Percentiles rank a stretch among this genome's conserved stretches.
phyloP scores from a whole-genome alignment of 2,797 vertebrate species.

The Semotilus atromaculatus region DNA sequence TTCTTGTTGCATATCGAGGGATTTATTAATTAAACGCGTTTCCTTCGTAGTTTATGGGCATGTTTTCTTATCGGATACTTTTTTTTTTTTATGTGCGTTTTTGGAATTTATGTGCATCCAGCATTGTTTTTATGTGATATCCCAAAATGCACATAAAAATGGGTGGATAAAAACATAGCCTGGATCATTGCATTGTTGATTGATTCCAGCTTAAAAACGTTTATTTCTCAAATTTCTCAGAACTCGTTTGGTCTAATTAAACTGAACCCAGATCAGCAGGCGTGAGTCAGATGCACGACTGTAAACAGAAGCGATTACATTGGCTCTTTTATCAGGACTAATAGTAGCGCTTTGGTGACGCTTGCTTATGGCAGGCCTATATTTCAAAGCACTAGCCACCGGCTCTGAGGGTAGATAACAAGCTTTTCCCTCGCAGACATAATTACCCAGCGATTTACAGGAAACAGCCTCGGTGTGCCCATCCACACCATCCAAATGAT shows the following conservation, averaged over 20 bases:
- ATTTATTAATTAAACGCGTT: not conserved
- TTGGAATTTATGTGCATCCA: not conserved
- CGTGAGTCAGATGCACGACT: slow-evolving; percentile 53
- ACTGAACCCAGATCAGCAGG: slow-evolving; percentile 30
- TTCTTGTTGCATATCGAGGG: not conserved
- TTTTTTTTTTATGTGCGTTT: not conserved
- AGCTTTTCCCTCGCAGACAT: slow-evolving; percentile 74
- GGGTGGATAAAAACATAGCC: not conserved
- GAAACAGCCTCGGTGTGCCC: slow-evolving; percentile 67
- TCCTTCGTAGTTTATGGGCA: not conserved
- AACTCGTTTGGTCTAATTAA: not conserved
- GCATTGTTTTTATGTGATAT: not conserved
- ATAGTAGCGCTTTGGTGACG: slow-evolving; percentile 75
- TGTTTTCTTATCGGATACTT: not conserved
- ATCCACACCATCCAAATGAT: slow-evolving; percentile 58
- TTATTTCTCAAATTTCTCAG: not conserved
- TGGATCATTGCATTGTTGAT: not conserved
- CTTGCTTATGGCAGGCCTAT: slow-evolving; percentile 71
- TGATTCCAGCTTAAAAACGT: not conserved
- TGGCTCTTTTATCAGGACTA: slow-evolving; percentile 77
- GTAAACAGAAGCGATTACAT: slow-evolving; percentile 80
- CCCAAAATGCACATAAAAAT: not conserved
- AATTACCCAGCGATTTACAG: slow-evolving; percentile 79
- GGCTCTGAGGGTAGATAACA: slow-evolving; percentile 75
- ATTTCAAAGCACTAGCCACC: slow-evolving; percentile 79